Evolutionary conservation across 2,113 vertebrate genomes (phyloP).

Genomic region (Podocnemis expansa): DNA sequence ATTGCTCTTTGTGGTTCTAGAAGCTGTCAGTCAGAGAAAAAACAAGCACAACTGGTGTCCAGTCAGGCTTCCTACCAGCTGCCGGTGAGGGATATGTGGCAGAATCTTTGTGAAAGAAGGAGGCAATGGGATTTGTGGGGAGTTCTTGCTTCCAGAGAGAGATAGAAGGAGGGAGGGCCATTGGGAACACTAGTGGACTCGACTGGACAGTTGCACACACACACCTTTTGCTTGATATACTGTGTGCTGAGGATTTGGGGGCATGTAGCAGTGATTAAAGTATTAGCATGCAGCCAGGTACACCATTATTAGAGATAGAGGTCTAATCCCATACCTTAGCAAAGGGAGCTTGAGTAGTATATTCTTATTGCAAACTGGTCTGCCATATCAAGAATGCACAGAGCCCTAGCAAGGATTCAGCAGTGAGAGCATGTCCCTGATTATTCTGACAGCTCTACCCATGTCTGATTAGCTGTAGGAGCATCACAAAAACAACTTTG

Average conservation of each 20-base stretch:
- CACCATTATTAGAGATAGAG: not conserved
- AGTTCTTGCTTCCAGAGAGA: not conserved
- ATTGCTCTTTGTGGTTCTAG: not conserved
- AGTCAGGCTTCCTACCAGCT: not conserved
- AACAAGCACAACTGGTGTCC: not conserved
- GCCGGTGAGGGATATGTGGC: not conserved
- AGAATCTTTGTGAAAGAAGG: not conserved
- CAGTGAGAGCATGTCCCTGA: fast-evolving
- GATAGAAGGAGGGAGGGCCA: not conserved
- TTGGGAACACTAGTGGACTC: not conserved
- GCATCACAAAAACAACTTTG: not conserved
- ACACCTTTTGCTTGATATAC: not conserved
- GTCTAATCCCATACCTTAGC: not conserved
- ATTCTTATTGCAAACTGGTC: not conserved
- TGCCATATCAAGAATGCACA: not conserved
- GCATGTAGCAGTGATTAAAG: not conserved
- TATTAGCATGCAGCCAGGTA: not conserved
- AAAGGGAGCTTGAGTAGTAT: not conserved
- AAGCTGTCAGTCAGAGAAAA: not conserved
- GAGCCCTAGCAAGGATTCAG: not conserved
- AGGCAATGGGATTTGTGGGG: not conserved
- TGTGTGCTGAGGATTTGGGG: not conserved
- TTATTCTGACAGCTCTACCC: not conserved
- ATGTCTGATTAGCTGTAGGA: not conserved
- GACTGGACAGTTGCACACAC: not conserved